Conservation (phyloP, 2,888 invertebrate species). For the Siphonodentalium dalli region DNA sequence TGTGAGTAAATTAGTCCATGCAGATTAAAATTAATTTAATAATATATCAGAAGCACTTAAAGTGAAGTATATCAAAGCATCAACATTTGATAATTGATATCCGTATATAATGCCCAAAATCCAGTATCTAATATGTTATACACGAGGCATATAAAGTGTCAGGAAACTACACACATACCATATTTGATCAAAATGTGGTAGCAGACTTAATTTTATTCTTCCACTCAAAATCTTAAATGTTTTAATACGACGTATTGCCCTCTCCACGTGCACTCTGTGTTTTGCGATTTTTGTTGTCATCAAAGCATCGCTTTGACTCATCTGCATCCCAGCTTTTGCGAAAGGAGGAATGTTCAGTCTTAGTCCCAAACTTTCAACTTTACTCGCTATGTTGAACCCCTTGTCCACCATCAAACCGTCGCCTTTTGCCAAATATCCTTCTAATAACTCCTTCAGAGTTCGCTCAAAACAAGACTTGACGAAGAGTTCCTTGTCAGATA, state of each 20-base stretch:
- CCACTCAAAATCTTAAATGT: slow-evolving; percentile 9
- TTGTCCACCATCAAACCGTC: slow-evolving; percentile 16
- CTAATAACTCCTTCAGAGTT: not conserved
- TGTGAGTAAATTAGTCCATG: too few species aligned
- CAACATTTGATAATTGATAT: too few species aligned
- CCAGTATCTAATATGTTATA: too few species aligned
- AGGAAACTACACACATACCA: slow-evolving; percentile 14
- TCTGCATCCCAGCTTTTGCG: not conserved
- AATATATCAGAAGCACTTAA: too few species aligned
- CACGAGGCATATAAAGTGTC: slow-evolving; percentile 10
- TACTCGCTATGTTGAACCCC: slow-evolving; percentile 9
- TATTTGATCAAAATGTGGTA: slow-evolving; percentile 7
- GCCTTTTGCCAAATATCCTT: slow-evolving; percentile 4
- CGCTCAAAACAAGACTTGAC: slow-evolving; percentile 3
- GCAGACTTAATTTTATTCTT: not conserved
- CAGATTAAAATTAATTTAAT: too few species aligned
- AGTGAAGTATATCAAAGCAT: too few species aligned
- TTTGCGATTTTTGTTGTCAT: slow-evolving; percentile 13
- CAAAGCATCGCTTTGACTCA: slow-evolving; percentile 6
- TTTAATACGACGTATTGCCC: slow-evolving; percentile 12
- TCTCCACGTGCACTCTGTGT: slow-evolving; percentile 17
- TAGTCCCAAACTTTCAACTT: slow-evolving; percentile 1
- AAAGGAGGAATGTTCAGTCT: slow-evolving; percentile 17
- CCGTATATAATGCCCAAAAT: too few species aligned
- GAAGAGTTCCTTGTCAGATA: slow-evolving; percentile 18